A percentile compares a stretch with the other conserved stretches of the same genome.
These are phyloP conservation scores for Xyrichtys novacula DNA, from an alignment of 2,797 vertebrate species.

Conservation along the genomic window DNA sequence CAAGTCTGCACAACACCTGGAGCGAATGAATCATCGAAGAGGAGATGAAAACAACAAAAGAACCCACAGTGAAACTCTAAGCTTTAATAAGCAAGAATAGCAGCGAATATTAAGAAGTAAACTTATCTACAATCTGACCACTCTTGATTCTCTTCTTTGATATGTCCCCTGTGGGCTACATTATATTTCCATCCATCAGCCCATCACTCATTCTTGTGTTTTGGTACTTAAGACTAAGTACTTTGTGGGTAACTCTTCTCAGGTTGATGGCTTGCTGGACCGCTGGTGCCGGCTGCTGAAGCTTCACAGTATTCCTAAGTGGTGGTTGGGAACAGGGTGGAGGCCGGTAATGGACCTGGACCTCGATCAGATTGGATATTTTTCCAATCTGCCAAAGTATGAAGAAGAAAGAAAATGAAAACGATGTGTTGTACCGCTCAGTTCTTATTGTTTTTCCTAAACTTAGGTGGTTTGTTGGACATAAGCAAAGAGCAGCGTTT, in stretches of 20 bases:
- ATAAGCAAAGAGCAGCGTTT: background rate
- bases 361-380: slow-evolving; percentile 5
- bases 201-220: background rate
- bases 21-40: slow-evolving; percentile 35
- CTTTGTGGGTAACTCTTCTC: slow-evolving; percentile 29
- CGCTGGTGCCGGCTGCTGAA: slow-evolving; percentile 8
- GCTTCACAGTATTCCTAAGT: slow-evolving; percentile 23
- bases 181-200: background rate
- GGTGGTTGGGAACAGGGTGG: slow-evolving; percentile 37
- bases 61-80: background rate
- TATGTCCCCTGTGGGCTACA: slow-evolving; percentile 1
- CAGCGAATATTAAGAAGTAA: too few species aligned
- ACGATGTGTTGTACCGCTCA: too few species aligned
- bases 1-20: slow-evolving; percentile 17
- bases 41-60: slow-evolving; percentile 18
- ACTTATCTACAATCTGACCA: background rate
- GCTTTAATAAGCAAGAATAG: too few species aligned
- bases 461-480: background rate
- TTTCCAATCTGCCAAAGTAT: slow-evolving; percentile 3
- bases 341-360: slow-evolving; percentile 31
- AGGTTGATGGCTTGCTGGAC: slow-evolving; percentile 1
- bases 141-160: background rate
- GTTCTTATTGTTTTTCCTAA: background rate
- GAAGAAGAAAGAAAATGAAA: background rate
- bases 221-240: slow-evolving; percentile 7